Conservation (phyloP, 2,113 vertebrate species). For the Myiopsitta monachus region DNA sequence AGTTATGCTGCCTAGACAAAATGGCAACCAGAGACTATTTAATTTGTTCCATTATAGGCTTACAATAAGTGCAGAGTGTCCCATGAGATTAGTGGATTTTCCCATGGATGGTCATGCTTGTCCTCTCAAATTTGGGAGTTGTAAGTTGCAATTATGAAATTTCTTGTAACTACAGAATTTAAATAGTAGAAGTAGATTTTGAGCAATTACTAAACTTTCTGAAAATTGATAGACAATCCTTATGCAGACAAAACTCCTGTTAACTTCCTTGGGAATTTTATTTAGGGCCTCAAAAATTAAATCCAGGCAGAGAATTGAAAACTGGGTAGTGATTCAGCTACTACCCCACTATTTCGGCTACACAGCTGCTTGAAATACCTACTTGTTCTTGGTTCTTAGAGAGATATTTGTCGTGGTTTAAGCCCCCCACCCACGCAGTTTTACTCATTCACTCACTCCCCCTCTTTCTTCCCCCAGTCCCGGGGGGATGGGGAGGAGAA, state of each 20-base stretch:
- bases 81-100: slow-evolving; percentile 98
- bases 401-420: no score
- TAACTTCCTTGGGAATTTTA: neutral
- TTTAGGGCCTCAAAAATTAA: neutral
- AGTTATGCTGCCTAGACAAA: slow-evolving; percentile 54
- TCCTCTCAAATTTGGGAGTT: slow-evolving; percentile 98
- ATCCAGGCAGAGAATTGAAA: neutral
- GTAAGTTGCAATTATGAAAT: slow-evolving; percentile 82
- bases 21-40: slow-evolving; percentile 59
- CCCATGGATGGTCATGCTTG: slow-evolving; percentile 99
- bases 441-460: no score
- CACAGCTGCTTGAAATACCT: neutral
- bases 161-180: slow-evolving; percentile 62
- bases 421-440: no score
- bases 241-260: slow-evolving; percentile 57
- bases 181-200: slow-evolving; percentile 50
- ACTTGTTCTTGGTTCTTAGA: neutral
- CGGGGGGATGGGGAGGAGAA: no score
- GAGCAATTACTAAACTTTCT: slow-evolving; percentile 7
- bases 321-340: neutral
- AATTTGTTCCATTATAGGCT: slow-evolving; percentile 81
- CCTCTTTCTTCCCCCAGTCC: no score
- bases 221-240: slow-evolving; percentile 11
- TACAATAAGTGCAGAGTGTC: slow-evolving; percentile 97
- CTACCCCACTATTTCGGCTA: neutral